Conservation (phyloP, 1,140 invertebrate genomes). For the Armadillidium nasatum region DNA sequence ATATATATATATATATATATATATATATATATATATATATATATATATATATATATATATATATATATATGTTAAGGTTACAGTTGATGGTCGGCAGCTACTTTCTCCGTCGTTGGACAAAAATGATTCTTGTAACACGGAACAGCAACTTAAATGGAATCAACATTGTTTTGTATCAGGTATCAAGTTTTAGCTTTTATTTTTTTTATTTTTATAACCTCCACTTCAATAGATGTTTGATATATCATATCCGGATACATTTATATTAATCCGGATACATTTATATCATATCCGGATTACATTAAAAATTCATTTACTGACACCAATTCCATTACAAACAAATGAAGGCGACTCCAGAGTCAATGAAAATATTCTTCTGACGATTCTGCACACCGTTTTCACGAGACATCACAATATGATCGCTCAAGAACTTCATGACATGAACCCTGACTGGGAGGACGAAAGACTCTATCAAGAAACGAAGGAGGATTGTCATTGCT, state of each 20-base stretch:
- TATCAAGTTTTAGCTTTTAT: conserved; percentile 44
- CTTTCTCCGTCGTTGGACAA: conserved; percentile 66
- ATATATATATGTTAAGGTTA: conserved; percentile 45
- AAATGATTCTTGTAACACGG: conserved; percentile 69
- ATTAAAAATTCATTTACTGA: too few species aligned
- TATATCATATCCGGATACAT: too few species aligned
- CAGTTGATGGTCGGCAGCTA: conserved; percentile 58
- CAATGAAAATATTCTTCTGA: conserved; percentile 57
- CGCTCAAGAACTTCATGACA: conserved; percentile 29
- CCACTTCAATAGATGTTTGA: too few species aligned
- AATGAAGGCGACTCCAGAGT: conserved; percentile 55
- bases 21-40: conserved; percentile 1
- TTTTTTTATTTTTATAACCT: too few species aligned
- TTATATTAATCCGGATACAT: too few species aligned
- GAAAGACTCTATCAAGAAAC: conserved; percentile 57
- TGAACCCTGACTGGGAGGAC: conserved; percentile 76
- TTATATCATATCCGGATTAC: too few species aligned
- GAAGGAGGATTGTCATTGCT: conserved; percentile 54
- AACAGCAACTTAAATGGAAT: conserved; percentile 60
- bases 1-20: neutral
- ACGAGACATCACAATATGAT: conserved; percentile 36
- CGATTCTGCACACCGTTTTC: conserved; percentile 65
- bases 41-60: conserved; percentile 34
- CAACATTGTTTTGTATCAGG: conserved; percentile 71
- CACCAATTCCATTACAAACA: too few species aligned